Base-by-base conservation (phyloP, 2,113 vertebrate species). In the Thalassoma bifasciatum region DNA sequence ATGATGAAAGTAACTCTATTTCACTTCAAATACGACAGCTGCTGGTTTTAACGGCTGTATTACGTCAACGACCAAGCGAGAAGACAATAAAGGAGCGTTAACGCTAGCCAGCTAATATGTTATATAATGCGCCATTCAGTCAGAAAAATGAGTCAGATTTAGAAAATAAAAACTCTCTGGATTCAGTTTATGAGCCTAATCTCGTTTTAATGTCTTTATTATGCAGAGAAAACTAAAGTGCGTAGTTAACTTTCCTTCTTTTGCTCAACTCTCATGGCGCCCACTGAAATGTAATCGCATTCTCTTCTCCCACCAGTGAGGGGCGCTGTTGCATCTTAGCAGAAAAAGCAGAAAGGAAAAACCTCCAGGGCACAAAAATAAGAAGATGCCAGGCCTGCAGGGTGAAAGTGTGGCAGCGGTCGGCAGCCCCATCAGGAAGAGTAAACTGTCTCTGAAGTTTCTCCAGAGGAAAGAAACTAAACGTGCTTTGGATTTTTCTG, bases 401-500 rank as follows among this genome's bases (percentile, higher is more conserved):
- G 94, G 89, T 69, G 96, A 97, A 58, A 89, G 82, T 82, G 93
- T 89, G 74, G 89, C 93, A 67, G 87, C 92, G 7, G 91, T 87
- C 68, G 93, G 93, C 60, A 96, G 96, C 83, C 96, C 97, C 1
- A 83, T 94, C 19, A 97, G 94, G 91, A 98, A 93, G 92, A 98
- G 91, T 75, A 88, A 95, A 79, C 95, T 99, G 21, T 99, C 97
- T 30, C 83, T 99, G 64, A 98, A 96, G 91, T 98, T 98, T 42
- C 97, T 98, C 85, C 97, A 98, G 50, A 99, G 97, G 89, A 98
- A 98, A 59, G 98, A 99, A 52, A 91, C 97, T 8, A 99, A 98
- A 80, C 93, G 98, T 58, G 95, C 94, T 3, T 86, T 99, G 89
- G 96, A 99, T 90, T 99, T 99, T 79, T 94, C 93, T 0, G 96